phyloP scores from a whole-genome alignment of 2,797 vertebrate species.

The Platalea minor region DNA sequence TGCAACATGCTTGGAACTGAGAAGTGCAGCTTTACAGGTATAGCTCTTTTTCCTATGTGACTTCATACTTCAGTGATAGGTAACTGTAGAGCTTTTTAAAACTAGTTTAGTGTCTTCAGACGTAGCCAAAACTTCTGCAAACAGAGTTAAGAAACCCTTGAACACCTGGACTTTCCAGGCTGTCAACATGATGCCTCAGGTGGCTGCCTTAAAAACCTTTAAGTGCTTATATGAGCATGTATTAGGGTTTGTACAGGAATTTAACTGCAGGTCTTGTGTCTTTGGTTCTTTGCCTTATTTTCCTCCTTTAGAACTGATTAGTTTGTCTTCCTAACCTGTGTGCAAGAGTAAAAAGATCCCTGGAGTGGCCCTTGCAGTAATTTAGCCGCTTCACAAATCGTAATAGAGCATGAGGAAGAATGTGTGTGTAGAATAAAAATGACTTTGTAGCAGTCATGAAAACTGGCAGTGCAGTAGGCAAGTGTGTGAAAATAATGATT shows the following conservation, averaged over 20 bases:
- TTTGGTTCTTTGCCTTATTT: background rate
- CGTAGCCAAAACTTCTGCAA: background rate
- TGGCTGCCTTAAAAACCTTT: background rate
- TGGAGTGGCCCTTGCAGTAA: background rate
- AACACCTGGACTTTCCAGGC: background rate
- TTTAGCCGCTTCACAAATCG: background rate
- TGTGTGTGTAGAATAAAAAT: background rate
- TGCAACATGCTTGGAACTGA: slow-evolving; percentile 96
- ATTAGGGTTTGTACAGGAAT: background rate
- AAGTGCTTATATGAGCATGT: background rate
- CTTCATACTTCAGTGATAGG: background rate
- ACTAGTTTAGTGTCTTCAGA: background rate
- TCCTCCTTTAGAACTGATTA: background rate
- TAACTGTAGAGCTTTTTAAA: background rate
- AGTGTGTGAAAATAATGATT: background rate
- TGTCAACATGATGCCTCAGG: background rate
- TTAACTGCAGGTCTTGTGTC: background rate
- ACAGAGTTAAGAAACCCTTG: background rate
- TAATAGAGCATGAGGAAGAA: background rate
- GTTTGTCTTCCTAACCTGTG: background rate
- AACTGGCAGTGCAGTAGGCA: background rate
- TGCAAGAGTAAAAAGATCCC: background rate
- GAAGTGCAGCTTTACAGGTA: slow-evolving; percentile 95
- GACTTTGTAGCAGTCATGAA: background rate
- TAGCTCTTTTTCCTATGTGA: background rate